Percentiles rank a stretch among this genome's conserved stretches.
Evolutionary conservation across 2,797 vertebrate species (phyloP).

Genomic region (Epinephelus malabaricus): DNA sequence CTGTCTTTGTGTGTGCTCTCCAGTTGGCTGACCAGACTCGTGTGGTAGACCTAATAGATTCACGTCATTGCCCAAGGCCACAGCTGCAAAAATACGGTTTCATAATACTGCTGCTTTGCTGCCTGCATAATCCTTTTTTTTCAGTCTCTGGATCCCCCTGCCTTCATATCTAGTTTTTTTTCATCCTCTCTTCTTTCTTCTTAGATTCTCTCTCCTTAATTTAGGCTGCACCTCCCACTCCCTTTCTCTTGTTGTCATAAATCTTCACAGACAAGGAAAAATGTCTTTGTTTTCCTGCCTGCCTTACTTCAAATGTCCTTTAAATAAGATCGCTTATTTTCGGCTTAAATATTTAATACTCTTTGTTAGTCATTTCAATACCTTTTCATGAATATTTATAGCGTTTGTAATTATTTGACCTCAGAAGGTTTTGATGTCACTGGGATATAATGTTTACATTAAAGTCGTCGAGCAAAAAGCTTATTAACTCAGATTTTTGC

Average conservation of each 20-base stretch:
- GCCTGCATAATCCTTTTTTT: constrained; percentile 49
- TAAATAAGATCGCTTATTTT: not conserved
- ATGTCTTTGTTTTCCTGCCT: constrained; percentile 34
- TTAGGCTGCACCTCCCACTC: constrained; percentile 50
- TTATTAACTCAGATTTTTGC: not conserved
- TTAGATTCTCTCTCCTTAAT: constrained; percentile 41
- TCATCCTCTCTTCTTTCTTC: constrained; percentile 36
- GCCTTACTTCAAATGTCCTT: constrained; percentile 8
- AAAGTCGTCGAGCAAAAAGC: not conserved
- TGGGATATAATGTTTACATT: not conserved
- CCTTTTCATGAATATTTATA: constrained; percentile 3
- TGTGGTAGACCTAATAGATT: constrained; percentile 38
- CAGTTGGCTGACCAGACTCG: constrained; percentile 13
- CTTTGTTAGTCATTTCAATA: not conserved
- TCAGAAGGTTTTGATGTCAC: not conserved
- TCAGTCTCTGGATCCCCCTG: constrained; percentile 33
- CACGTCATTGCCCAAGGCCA: constrained; percentile 45
- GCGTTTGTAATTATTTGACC: not conserved
- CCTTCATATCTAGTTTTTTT: constrained; percentile 28
- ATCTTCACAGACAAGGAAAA: constrained; percentile 34
- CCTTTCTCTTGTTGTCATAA: constrained; percentile 31
- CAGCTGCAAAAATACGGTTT: constrained; percentile 50
- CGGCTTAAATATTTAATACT: constrained; percentile 12
- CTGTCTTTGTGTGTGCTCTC: constrained; percentile 17
- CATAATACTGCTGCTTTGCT: constrained; percentile 54